These are phyloP conservation scores for Actenoides lindsayi DNA, from an alignment of 2,113 vertebrate species.

Conservation along the genomic window DNA sequence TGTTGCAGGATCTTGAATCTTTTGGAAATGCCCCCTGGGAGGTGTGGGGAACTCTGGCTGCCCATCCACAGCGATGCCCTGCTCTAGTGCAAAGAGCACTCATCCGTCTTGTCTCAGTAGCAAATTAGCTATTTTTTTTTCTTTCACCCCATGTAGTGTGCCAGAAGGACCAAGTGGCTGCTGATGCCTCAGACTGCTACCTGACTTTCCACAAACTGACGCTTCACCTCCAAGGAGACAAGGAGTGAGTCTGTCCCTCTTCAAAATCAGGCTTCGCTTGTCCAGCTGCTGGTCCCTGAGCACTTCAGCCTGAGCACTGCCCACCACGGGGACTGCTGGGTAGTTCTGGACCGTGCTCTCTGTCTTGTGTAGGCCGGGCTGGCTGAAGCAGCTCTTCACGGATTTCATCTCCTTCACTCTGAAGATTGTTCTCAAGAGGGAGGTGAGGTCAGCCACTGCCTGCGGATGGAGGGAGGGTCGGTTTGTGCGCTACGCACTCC, in stretches of 20 bases:
- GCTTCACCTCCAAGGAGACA: constrained; percentile 83
- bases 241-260: constrained; percentile 74
- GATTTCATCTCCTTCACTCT: constrained; percentile 89
- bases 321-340: accelerated
- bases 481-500: not conserved
- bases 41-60: not conserved
- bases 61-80: not conserved
- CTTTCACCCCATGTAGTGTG: constrained; percentile 69
- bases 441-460: constrained; percentile 74
- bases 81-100: not conserved
- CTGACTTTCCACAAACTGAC: constrained; percentile 83
- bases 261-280: not conserved
- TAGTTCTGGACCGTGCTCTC: not conserved
- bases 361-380: constrained; percentile 79
- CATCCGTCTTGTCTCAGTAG: accelerated
- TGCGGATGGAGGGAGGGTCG: not conserved
- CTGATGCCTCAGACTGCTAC: constrained; percentile 80
- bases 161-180: constrained; percentile 74
- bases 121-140: accelerated
- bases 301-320: not conserved
- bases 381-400: constrained; percentile 86
- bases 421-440: constrained; percentile 84
- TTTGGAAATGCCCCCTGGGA: not conserved
- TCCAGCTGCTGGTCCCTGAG: not conserved
- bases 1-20: not conserved